Percentiles rank a stretch among this genome's conserved stretches.
phyloP scores from a whole-genome alignment of 2,113 vertebrate species.

The Strigops habroptila region DNA sequence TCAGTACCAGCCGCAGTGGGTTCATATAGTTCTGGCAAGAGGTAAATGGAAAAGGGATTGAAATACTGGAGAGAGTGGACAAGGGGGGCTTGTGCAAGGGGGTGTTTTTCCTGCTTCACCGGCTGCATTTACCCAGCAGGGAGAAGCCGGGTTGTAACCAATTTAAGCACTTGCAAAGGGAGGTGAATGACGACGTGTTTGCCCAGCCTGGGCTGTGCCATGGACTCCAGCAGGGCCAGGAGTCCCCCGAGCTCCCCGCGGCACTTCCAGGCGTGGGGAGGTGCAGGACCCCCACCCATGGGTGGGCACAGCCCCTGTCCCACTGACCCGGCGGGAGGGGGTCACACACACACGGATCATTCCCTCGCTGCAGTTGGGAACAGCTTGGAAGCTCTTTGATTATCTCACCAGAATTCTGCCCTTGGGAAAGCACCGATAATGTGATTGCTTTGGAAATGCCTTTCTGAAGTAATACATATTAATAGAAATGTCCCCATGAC shows the following conservation, averaged over 20 bases:
- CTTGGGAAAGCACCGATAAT: neutral
- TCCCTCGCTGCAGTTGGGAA: neutral
- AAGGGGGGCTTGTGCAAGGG: too few relatives aligned
- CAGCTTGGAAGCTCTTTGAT: neutral
- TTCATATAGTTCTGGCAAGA: constrained; percentile 91
- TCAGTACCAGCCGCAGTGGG: constrained; percentile 87
- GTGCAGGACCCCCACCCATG: neutral
- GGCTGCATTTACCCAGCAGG: neutral
- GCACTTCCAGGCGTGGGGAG: neutral
- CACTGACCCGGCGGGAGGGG: neutral
- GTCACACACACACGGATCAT: neutral
- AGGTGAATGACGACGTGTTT: fast-evolving
- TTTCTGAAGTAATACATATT: constrained; percentile 4
- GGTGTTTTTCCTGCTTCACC: neutral
- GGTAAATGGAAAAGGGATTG: neutral
- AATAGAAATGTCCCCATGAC: neutral
- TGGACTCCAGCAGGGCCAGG: neutral
- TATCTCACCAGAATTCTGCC: neutral
- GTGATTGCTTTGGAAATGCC: constrained; percentile 16
- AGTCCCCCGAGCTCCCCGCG: neutral
- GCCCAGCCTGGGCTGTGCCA: neutral
- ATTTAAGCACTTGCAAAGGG: neutral
- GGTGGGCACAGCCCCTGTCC: neutral
- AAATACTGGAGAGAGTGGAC: fast-evolving
- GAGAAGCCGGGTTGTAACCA: neutral